Conservation (phyloP, 2,113 vertebrate species). For the Parotia lawesii region DNA sequence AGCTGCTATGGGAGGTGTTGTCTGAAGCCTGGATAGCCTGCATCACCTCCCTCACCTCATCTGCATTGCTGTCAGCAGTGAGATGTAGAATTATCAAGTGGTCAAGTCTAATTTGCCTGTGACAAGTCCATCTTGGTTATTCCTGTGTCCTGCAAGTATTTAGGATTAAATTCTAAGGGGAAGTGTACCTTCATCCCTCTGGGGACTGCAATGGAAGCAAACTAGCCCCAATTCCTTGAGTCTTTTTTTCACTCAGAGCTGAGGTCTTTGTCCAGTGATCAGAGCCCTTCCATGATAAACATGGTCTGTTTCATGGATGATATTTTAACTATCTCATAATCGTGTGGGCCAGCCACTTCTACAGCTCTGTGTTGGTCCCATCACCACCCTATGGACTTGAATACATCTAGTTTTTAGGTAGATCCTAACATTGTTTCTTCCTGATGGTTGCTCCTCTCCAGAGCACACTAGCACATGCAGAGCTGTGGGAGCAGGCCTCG, state of each 20-base stretch:
- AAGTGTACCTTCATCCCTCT: background rate
- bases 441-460: background rate
- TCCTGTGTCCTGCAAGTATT: background rate
- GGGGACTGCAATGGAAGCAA: background rate
- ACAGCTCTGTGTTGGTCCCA: background rate
- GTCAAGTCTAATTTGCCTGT: background rate
- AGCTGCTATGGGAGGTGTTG: background rate
- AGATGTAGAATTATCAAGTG: background rate
- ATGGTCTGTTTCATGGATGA: background rate
- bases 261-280: background rate
- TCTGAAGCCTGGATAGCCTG: background rate
- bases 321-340: background rate
- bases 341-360: background rate
- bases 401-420: background rate
- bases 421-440: background rate
- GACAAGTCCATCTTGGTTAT: background rate
- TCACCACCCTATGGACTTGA: background rate
- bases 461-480: accelerated
- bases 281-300: background rate
- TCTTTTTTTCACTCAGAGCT: background rate
- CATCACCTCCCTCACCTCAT: background rate
- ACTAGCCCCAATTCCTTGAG: background rate
- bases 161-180: background rate
- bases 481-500: background rate
- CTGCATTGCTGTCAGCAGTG: background rate